Conservation (phyloP, 2,113 vertebrate genomes). For the Daboia siamensis region DNA sequence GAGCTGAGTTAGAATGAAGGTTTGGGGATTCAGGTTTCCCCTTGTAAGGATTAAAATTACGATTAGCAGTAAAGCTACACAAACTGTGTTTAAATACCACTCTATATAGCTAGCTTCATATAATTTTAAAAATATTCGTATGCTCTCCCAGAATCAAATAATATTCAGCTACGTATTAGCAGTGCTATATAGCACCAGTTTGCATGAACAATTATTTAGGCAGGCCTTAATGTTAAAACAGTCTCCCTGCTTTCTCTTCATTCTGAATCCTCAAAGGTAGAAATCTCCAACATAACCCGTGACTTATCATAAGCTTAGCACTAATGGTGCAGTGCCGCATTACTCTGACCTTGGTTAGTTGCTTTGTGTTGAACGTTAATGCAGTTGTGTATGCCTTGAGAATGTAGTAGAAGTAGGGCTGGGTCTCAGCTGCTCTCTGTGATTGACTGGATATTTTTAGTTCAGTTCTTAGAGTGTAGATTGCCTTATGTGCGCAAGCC, state of each 20-base stretch:
- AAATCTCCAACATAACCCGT: neutral
- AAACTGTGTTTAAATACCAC: neutral
- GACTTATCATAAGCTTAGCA: neutral
- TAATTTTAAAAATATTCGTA: neutral
- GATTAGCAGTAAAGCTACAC: neutral
- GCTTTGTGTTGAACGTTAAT: neutral
- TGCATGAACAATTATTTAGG: neutral
- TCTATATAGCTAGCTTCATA: neutral
- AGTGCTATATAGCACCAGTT: neutral
- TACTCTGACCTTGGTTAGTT: neutral
- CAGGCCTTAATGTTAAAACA: neutral
- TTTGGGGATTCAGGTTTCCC: neutral
- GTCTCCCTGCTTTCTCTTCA: neutral
- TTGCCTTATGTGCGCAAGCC: neutral
- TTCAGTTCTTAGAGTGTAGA: constrained; percentile 15
- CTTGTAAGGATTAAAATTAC: neutral
- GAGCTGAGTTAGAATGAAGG: neutral
- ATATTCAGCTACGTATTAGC: neutral
- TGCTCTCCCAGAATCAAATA: neutral
- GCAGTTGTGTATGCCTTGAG: constrained; percentile 26
- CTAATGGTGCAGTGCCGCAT: constrained; percentile 16
- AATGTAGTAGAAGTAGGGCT: constrained; percentile 34
- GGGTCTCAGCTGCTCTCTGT: constrained; percentile 48
- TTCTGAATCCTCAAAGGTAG: neutral
- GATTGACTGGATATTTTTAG: constrained; percentile 48